phyloP scores from a whole-genome alignment of 2,113 vertebrate genomes.

The Psettodes erumei region DNA sequence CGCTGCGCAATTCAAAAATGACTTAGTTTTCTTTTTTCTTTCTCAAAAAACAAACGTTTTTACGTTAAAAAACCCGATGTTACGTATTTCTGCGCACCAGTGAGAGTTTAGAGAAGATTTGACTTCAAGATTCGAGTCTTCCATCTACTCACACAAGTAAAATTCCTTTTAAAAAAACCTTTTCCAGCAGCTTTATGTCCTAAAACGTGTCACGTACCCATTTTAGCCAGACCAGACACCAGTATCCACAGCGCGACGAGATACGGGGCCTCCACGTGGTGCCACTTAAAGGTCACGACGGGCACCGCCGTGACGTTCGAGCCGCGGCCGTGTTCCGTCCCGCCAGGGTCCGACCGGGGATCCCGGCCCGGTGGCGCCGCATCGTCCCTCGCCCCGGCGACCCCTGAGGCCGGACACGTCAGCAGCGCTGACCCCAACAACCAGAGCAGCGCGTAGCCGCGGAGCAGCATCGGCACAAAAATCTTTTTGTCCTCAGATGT shows the following conservation, averaged over 20 bases:
- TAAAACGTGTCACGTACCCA: slow-evolving; percentile 82
- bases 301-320: slow-evolving; percentile 68
- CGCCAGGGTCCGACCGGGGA: not conserved
- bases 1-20: too few relatives aligned
- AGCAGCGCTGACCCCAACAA: slow-evolving; percentile 59
- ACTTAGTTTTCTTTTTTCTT: too few relatives aligned
- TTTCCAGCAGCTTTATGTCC: not conserved
- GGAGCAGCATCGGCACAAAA: slow-evolving; percentile 49
- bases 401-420: slow-evolving; percentile 10
- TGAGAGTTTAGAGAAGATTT: too few relatives aligned
- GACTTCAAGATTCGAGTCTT: too few relatives aligned
- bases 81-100: too few relatives aligned
- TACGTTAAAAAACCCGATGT: too few relatives aligned
- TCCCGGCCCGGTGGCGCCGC: not conserved
- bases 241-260: slow-evolving; percentile 89
- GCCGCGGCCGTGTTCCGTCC: not conserved
- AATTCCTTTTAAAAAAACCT: too few relatives aligned
- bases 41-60: too few relatives aligned
- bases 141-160: too few relatives aligned
- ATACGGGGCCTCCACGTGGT: slow-evolving; percentile 88
- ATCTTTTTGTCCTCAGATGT: not conserved
- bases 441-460: slow-evolving; percentile 15
- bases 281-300: slow-evolving; percentile 89
- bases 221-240: slow-evolving; percentile 89
- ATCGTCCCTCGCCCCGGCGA: not conserved